Evolutionary conservation across 1,140 invertebrate species (phyloP).

Genomic region (Drosophila lacteicornis): DNA sequence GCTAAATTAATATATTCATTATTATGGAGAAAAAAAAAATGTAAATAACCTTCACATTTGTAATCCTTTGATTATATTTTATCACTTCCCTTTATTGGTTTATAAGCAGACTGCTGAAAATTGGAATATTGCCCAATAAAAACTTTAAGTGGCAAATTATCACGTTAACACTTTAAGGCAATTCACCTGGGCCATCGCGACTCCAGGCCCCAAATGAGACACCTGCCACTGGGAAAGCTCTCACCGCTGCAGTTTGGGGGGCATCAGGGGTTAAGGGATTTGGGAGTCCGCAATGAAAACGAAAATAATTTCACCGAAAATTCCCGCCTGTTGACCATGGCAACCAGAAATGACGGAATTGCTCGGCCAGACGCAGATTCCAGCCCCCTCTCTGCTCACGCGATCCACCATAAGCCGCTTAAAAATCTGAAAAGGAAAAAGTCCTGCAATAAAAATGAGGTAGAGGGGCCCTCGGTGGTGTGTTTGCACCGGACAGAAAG

Average conservation of each 20-base stretch:
- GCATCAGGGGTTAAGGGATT: constrained; percentile 29
- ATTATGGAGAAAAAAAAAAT: no score
- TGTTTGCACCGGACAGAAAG: constrained; percentile 9
- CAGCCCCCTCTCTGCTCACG: not conserved
- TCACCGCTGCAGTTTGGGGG: constrained; percentile 5
- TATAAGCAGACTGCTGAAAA: not conserved
- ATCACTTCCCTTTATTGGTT: not conserved
- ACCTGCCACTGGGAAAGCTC: constrained; percentile 21
- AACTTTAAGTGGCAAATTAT: constrained; percentile 17
- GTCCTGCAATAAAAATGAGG: no score
- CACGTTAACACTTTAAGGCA: constrained; percentile 15
- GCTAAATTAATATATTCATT: not conserved
- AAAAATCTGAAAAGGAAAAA: constrained; percentile 37
- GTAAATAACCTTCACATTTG: no score
- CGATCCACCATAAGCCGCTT: constrained; percentile 63
- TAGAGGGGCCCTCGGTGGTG: not conserved
- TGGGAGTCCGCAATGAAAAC: constrained; percentile 46
- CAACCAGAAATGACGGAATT: constrained; percentile 42
- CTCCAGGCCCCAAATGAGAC: constrained; percentile 9
- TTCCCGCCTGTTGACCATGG: constrained; percentile 42
- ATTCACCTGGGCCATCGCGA: constrained; percentile 1
- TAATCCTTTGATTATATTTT: not conserved
- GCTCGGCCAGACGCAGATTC: constrained; percentile 30
- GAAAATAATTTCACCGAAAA: constrained; percentile 54
- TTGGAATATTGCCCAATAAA: constrained; percentile 1